phyloP scores from a whole-genome alignment of 2,888 invertebrate species.

The Zaprionus lineosus region DNA sequence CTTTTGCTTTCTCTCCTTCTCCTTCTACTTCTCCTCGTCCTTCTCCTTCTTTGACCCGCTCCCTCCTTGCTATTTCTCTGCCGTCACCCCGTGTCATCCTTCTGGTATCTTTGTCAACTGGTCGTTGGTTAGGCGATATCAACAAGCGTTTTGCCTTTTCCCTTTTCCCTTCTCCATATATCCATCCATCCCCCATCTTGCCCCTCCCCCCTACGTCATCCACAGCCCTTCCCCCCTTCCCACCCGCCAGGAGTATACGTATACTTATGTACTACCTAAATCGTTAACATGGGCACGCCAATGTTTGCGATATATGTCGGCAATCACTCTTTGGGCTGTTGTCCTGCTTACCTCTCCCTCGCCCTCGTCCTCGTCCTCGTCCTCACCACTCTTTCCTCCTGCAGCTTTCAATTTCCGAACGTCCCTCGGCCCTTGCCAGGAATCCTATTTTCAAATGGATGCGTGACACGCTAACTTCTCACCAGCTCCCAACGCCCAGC shows the following conservation, averaged over 20 bases:
- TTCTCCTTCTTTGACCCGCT: slow-evolving; percentile 20
- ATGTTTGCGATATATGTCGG: slow-evolving; percentile 67
- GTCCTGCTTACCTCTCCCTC: slow-evolving; percentile 39
- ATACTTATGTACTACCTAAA: slow-evolving; percentile 46
- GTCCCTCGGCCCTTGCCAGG: not conserved
- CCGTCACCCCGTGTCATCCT: not conserved
- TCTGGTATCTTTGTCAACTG: slow-evolving; percentile 17
- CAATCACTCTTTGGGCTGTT: slow-evolving; percentile 67
- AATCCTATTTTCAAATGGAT: slow-evolving; percentile 50
- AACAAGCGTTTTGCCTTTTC: slow-evolving; percentile 51
- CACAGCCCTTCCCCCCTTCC: no score
- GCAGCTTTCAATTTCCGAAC: slow-evolving; percentile 29
- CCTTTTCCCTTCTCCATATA: no score
- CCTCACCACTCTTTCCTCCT: not conserved
- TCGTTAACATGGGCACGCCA: slow-evolving; percentile 63
- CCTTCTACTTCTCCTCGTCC: not conserved
- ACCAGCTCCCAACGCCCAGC: slow-evolving; percentile 2
- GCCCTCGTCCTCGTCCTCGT: not conserved
- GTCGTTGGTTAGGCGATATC: slow-evolving; percentile 20
- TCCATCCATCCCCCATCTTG: no score
- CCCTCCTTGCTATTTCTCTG: no score
- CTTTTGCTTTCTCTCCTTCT: no score
- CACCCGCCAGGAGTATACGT: not conserved
- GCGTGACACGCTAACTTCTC: slow-evolving; percentile 53
- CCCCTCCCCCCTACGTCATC: no score